These are phyloP conservation scores for Crax fasciolata DNA, from an alignment of 2,797 vertebrate genomes.

Conservation along the genomic window DNA sequence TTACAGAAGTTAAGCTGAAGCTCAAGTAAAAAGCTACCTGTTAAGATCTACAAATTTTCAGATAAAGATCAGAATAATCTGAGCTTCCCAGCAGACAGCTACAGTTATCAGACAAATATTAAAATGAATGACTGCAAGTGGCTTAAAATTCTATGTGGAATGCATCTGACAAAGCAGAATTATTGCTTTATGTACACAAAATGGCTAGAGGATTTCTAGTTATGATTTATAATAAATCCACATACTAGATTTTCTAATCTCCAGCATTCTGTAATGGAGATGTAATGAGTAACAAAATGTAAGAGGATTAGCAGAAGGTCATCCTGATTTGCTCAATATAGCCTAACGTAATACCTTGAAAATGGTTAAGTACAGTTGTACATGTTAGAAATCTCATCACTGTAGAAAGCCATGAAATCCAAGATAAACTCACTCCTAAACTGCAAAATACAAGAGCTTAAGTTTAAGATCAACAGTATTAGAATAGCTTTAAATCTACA, in stretches of 20 bases:
- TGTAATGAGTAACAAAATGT: constrained; percentile 47
- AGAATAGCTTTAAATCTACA: not conserved
- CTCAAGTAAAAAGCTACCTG: not conserved
- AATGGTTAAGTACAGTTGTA: not conserved
- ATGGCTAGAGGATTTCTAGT: constrained; percentile 20
- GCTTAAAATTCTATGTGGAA: not conserved
- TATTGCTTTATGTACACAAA: constrained; percentile 17
- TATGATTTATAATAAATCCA: constrained; percentile 56
- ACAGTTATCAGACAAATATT: not conserved
- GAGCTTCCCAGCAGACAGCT: constrained; percentile 5
- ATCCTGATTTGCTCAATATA: constrained; percentile 35
- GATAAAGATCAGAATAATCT: not conserved
- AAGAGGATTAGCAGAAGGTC: constrained; percentile 68
- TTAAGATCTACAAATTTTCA: not conserved
- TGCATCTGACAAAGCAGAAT: constrained; percentile 12
- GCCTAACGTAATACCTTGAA: constrained; percentile 2
- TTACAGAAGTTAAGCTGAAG: not conserved
- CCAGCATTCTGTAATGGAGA: constrained; percentile 60
- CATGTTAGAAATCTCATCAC: not conserved
- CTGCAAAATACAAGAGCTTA: not conserved
- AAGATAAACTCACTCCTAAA: not conserved
- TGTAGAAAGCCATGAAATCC: not conserved
- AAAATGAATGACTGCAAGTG: constrained; percentile 13
- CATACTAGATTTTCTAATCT: constrained; percentile 48
- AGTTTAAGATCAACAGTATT: not conserved